Evolutionary conservation across 2,797 vertebrate species (phyloP).

Genomic region (Myiotriccus ornatus): DNA sequence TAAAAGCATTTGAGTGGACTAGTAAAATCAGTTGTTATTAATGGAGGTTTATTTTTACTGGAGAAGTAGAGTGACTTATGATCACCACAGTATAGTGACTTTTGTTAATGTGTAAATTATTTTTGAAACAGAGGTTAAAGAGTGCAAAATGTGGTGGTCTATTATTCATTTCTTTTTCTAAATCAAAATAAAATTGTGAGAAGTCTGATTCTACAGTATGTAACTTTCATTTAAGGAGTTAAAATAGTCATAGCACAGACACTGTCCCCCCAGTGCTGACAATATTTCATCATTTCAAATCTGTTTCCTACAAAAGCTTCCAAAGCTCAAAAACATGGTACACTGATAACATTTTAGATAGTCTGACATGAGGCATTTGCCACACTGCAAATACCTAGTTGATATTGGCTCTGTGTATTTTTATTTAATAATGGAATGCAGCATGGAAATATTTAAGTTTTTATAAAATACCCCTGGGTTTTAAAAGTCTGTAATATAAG

Average conservation of each 20-base stretch:
- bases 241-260: background rate
- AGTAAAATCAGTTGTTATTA: background rate
- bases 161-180: background rate
- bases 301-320: background rate
- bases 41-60: background rate
- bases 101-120: background rate
- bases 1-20: background rate
- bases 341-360: background rate
- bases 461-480: background rate
- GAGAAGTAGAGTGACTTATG: background rate
- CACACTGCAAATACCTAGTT: background rate
- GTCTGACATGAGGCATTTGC: background rate
- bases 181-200: background rate
- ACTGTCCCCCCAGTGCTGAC: background rate
- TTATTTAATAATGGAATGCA: background rate
- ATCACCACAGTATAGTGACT: background rate
- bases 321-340: background rate
- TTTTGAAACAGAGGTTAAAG: background rate
- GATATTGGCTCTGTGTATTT: background rate
- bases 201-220: background rate
- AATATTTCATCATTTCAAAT: background rate
- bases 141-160: fast-evolving
- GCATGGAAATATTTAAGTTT: background rate
- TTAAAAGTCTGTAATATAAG: background rate
- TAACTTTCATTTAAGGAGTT: background rate